Evolutionary conservation across 2,888 invertebrate species (phyloP), one percentile per base, ranked within the genome.

Genomic region (Drosophila merina): DNA sequence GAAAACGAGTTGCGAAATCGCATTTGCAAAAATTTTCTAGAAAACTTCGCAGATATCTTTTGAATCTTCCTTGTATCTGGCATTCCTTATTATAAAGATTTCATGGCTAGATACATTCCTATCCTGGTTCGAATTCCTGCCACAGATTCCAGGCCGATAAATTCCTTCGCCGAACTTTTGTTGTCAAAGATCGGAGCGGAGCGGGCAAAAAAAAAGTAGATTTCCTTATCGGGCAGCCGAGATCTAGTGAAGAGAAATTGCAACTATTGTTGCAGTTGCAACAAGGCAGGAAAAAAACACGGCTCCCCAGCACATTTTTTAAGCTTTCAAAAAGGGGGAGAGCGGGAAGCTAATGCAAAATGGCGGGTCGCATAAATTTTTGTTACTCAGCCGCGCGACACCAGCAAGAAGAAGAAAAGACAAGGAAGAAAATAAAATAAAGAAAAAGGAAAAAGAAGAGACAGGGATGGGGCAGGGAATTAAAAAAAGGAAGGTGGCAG

Each of bases 321-420:
- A 31, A 20, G 25, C 20, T 8, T 12, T 20, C 20, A 20, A 20
- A 20, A 2, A 25, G 9, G 28, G 12, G 25, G 14, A 12, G 14
- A 57, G 14, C 0, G 52, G 36, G 45, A 36, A 14, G 28, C 76
- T 67, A 83, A 77, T 77, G 80, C 67, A 77, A 81, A 72, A 74
- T 79, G 62, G 82, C 77, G 80, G 77, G 67, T 77, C 68, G 79
- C 85, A 79, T 85, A 82, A 77, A 82, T 82, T 66, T 80, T 71
- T 63, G 79, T 71, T 75, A 70, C 80, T 82, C 75, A 77, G 82
- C 38, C 38, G 83, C 79, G 83, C 74, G 75, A 79, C 79, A 78
- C 74, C 62, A 62, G 49, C 47, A 48, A 49, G 59, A 31, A 38
- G 36, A 45, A 60, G 47, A 62, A 47, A 45, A 48, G 60, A 26